Conservation (phyloP, 2,888 invertebrate genomes). For the Timema cristinae region DNA sequence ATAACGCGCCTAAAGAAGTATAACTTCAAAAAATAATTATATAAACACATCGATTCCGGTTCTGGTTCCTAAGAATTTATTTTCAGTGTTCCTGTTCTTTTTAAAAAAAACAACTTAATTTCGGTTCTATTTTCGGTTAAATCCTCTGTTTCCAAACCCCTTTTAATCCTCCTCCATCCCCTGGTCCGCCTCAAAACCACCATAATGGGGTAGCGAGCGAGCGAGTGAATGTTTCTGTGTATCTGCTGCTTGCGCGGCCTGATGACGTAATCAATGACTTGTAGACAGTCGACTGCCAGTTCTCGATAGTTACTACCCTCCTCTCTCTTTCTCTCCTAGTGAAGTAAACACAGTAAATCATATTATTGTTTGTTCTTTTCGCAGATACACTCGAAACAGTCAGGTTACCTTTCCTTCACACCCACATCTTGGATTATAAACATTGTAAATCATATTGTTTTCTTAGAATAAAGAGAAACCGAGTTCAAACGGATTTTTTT, state of each 20-base stretch:
- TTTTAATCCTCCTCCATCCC: too few species aligned
- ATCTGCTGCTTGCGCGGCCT: conserved; percentile 2
- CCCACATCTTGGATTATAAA: background rate
- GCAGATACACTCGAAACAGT: background rate
- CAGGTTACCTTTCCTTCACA: background rate
- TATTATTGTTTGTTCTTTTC: conserved; percentile 11
- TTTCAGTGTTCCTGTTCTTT: too few species aligned
- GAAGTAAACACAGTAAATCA: conserved; percentile 15
- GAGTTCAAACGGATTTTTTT: conserved; percentile 13
- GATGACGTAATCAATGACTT: background rate
- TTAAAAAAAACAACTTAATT: too few species aligned
- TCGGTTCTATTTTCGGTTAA: too few species aligned
- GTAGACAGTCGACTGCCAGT: background rate
- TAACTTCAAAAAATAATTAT: too few species aligned
- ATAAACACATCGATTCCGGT: too few species aligned
- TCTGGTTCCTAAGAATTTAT: too few species aligned
- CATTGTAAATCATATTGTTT: conserved; percentile 16
- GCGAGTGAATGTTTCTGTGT: too few species aligned
- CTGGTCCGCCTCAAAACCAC: too few species aligned
- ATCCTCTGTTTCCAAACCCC: too few species aligned
- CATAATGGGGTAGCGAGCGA: too few species aligned
- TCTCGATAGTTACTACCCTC: background rate
- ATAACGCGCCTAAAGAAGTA: too few species aligned
- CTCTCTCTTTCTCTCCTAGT: background rate
- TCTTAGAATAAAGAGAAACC: conserved; percentile 7